Base-by-base conservation (phyloP, 2,888 invertebrate species). In the Heliconius charithonia region DNA sequence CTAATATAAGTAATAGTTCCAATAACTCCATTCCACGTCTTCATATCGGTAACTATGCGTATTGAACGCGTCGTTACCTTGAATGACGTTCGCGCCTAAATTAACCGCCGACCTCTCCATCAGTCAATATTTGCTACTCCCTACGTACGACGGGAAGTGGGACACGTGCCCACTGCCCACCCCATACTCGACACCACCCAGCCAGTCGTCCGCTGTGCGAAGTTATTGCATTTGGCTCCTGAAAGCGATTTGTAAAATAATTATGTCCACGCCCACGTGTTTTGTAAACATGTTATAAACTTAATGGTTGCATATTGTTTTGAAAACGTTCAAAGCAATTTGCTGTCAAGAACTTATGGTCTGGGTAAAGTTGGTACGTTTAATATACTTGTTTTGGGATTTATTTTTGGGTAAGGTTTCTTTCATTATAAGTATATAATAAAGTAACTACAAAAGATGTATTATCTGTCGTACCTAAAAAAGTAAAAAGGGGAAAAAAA, bases 111-210 rank as follows among this genome's bases (percentile, higher is more conserved):
- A 71, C 80, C 77, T 65, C 71, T 74, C 74, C 77, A 65, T 74
- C 59, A 73, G 79, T 79, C 81, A 81, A 81, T 81, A 81, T 79
- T 81, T 81, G 79, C 59, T 74, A 62, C 70, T 56, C 56, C 62
- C 75, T 75, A 71, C 69, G 75, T 73, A 72, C 75, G 69, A 75
- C 75, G 75, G 75, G 79, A 79, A 79, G 59, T 79, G 62, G 79
- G 72, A n/a, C 79, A 79, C 65, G 66, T 67, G 63, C 73, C 32
- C 25, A n/a, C 41, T 25, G 25, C 59, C 63, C 74, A 32, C 72
- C 69, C 51, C 69, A 41, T 71, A 32, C n/a, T 13, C 16, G 7
- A 51, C 12, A 32, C 71, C 71, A 4, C 66, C 45, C 56, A 45
- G n/a, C 65, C 32, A 3, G 32, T 59, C 59, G 3, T 41, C 41